Evolutionary conservation across 2,113 vertebrate species (phyloP).

Genomic region (Strigops habroptila): DNA sequence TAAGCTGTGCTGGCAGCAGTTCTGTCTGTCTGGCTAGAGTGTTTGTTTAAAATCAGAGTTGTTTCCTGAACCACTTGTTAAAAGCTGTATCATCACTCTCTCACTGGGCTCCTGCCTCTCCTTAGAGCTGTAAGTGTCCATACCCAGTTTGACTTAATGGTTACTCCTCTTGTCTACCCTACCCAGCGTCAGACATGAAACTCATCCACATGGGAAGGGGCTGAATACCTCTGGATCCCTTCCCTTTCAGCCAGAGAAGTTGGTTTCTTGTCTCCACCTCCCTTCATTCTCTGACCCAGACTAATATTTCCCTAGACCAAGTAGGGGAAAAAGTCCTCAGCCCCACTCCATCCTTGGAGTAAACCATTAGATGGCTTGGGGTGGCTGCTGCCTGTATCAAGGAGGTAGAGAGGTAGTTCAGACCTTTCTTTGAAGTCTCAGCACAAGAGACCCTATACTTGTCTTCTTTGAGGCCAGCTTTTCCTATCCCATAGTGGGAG

Average conservation of each 20-base stretch:
- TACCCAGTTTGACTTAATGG: neutral
- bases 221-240: neutral
- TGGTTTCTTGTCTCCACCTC: neutral
- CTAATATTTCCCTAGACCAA: neutral
- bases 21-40: neutral
- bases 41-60: conserved; percentile 5
- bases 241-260: neutral
- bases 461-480: neutral
- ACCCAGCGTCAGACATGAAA: neutral
- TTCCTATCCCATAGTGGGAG: neutral
- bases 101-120: neutral
- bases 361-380: neutral
- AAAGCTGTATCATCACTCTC: neutral
- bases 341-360: neutral
- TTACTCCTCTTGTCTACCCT: neutral
- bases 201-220: neutral
- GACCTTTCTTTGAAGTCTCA: neutral
- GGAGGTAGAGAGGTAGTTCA: neutral
- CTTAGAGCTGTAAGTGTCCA: neutral
- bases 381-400: neutral
- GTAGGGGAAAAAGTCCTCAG: neutral
- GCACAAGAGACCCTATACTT: neutral
- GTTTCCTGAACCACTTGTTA: neutral
- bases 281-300: neutral
- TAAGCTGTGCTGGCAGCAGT: neutral